A percentile compares a stretch with the other conserved stretches of the same genome.
These are phyloP conservation scores for Drosophila parabipectinata DNA, from an alignment of 1,140 invertebrate species.

Conservation along the genomic window DNA sequence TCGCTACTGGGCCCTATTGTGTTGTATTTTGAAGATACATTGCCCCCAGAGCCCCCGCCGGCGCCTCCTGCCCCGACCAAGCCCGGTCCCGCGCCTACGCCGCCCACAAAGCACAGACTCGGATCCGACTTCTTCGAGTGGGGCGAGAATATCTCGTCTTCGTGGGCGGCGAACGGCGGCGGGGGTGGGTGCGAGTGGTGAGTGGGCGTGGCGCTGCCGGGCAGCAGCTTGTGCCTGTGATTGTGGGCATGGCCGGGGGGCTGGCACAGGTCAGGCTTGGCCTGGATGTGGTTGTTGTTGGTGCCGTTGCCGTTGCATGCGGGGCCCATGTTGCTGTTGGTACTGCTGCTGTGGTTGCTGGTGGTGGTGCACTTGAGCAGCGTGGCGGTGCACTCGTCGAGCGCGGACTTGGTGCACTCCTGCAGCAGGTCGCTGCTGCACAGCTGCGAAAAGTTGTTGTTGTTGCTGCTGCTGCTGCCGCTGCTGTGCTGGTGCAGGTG, in stretches of 20 bases:
- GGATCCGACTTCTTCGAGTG: slow-evolving; percentile 77
- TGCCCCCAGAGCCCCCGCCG: slow-evolving; percentile 17
- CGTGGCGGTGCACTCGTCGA: slow-evolving; percentile 77
- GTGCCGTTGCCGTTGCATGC: slow-evolving; percentile 1
- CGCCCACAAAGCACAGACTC: slow-evolving; percentile 67
- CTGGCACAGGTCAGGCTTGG: slow-evolving; percentile 74
- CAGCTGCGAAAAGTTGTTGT: slow-evolving; percentile 62
- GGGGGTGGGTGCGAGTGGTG: slow-evolving; percentile 29
- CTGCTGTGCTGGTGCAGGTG: slow-evolving; percentile 64
- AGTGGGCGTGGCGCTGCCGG: slow-evolving; percentile 19
- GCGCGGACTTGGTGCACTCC: slow-evolving; percentile 71
- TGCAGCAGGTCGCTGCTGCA: slow-evolving; percentile 75
- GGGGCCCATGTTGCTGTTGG: slow-evolving; percentile 18
- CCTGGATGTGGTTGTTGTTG: slow-evolving; percentile 33
- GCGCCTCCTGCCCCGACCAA: slow-evolving; percentile 16
- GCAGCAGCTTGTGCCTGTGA: slow-evolving; percentile 36
- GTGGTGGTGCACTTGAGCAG: slow-evolving; percentile 72
- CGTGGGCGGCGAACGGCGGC: slow-evolving; percentile 66
- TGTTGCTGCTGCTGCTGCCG: slow-evolving; percentile 49
- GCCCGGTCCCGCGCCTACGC: slow-evolving; percentile 13
- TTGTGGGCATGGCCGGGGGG: slow-evolving; percentile 39
- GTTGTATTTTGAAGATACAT: slow-evolving; percentile 69
- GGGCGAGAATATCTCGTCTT: slow-evolving; percentile 73
- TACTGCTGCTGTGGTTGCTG: slow-evolving; percentile 30
- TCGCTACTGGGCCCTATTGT: slow-evolving; percentile 82